A percentile compares a stretch with the other conserved stretches of the same genome.
These are phyloP conservation scores for Enteromius radiatus DNA, from an alignment of 2,797 vertebrate species.

Conservation along the genomic window DNA sequence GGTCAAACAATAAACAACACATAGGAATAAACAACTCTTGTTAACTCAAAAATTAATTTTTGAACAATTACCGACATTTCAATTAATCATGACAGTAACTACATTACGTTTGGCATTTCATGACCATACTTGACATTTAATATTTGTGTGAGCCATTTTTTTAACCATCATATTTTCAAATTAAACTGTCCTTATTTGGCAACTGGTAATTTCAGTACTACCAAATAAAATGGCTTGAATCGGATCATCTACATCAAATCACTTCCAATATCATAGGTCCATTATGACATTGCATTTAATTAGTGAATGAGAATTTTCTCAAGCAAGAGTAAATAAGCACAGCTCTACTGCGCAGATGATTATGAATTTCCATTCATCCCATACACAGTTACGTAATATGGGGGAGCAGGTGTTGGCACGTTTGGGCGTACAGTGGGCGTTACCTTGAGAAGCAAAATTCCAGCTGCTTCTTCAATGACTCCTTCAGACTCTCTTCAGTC, in stretches of 20 bases:
- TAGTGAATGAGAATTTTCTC: neutral
- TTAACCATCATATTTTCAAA: neutral
- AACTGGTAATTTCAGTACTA: neutral
- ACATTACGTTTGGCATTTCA: neutral
- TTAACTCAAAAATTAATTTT: neutral
- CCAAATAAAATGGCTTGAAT: neutral
- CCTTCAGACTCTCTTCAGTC: conserved; percentile 88
- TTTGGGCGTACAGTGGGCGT: neutral
- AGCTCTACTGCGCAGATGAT: neutral
- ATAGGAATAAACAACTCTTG: neutral
- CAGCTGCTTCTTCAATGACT: conserved; percentile 93
- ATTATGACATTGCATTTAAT: conserved; percentile 18
- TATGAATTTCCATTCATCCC: conserved; percentile 9
- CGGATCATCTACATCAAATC: neutral
- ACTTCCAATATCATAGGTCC: neutral
- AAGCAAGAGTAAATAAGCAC: conserved; percentile 12
- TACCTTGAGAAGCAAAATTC: conserved; percentile 98
- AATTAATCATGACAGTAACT: neutral
- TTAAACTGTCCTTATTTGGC: neutral
- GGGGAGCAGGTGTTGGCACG: neutral
- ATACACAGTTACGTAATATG: neutral
- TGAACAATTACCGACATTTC: neutral
- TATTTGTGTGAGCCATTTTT: neutral
- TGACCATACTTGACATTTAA: neutral
- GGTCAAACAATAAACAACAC: neutral